Percentiles rank a stretch among this genome's conserved stretches.
phyloP scores from a whole-genome alignment of 2,888 invertebrate species.

The Hemithea aestivaria region DNA sequence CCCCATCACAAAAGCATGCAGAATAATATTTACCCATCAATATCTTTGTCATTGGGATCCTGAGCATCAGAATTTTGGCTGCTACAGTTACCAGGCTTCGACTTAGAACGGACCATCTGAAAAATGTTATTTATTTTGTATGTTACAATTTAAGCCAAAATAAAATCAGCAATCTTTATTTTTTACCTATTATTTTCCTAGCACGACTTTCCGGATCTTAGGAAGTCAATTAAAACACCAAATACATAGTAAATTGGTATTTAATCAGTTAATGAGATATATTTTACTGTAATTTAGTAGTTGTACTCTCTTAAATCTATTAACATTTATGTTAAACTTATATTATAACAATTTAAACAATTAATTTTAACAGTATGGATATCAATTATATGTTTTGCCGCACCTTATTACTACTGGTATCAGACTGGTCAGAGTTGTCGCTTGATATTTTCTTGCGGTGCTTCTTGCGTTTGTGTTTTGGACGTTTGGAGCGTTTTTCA shows the following conservation, averaged over 20 bases:
- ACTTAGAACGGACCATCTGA: slow-evolving; percentile 72
- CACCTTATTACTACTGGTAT: slow-evolving; percentile 61
- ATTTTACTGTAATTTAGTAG: too few relatives aligned
- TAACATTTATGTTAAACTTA: slow-evolving; percentile 8
- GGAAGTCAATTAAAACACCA: slow-evolving; percentile 21
- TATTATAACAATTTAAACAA: too few relatives aligned
- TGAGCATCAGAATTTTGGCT: slow-evolving; percentile 61
- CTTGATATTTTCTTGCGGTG: slow-evolving; percentile 1
- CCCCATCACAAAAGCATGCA: slow-evolving; percentile 14
- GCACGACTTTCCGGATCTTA: too few relatives aligned
- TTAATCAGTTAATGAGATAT: slow-evolving; percentile 15
- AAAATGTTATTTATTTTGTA: slow-evolving; percentile 41
- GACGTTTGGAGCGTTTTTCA: slow-evolving; percentile 9
- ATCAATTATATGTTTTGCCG: slow-evolving; percentile 34
- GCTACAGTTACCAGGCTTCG: slow-evolving; percentile 60
- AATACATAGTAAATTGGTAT: slow-evolving; percentile 10
- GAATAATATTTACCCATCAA: slow-evolving; percentile 69
- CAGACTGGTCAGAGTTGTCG: slow-evolving; percentile 33
- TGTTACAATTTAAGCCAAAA: not conserved
- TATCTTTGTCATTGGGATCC: slow-evolving; percentile 64
- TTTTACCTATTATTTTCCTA: slow-evolving; percentile 9
- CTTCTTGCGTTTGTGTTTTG: slow-evolving; percentile 11
- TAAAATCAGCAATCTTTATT: slow-evolving; percentile 2
- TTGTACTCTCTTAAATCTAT: slow-evolving; percentile 9
- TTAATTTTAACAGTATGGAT: too few relatives aligned